Base-by-base conservation (phyloP, 2,113 vertebrate species). In the Stigmatopora argus region DNA sequence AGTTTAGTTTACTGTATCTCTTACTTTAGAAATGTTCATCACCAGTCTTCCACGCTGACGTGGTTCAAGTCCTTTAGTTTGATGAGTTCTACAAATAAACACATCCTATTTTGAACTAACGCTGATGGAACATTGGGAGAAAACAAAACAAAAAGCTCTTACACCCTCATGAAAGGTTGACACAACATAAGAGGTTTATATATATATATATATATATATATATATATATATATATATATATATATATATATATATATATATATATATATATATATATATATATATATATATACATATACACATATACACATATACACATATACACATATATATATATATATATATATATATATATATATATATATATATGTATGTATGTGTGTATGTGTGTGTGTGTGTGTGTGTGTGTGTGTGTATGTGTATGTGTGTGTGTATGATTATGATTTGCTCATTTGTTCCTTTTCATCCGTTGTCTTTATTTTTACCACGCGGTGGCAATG, bases 21-120 rank as follows among this genome's bases (percentile, higher is more conserved):
- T 94, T 87, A 96, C 95, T 94, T 98, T 97, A 52, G 96, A 96
- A 75, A 96, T 99, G 79, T 98, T 95, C 92, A 97, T 95, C 78
- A 94, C 92, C 83, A 99, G 86, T 98, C 97, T 82, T 98, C 97
- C 77, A 99, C 94, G 9, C 96, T 98, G 58, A 99, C 94, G 62
- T 98, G 95, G 78, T 99, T 96, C 84, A 98, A 87, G 70, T 96
- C 96, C 85, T 97, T 99, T 82, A 98, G 94, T 90, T 95, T 95
- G 85, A 99, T 98, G 66, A 98, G 95, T 75, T 99, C 96, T 99
- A 81, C 59, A 86, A 90, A 58, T 1, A 62, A 58, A 48, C 8
- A 13, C 1, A 18, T 8, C 2, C 44, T 18, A 52, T 46, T 45
- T 74, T 66, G 49, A 41, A 21, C 18, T 13, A 62, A 62, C 23